Conservation (phyloP, 2,888 invertebrate genomes). For the Chrysina gloriosa region DNA sequence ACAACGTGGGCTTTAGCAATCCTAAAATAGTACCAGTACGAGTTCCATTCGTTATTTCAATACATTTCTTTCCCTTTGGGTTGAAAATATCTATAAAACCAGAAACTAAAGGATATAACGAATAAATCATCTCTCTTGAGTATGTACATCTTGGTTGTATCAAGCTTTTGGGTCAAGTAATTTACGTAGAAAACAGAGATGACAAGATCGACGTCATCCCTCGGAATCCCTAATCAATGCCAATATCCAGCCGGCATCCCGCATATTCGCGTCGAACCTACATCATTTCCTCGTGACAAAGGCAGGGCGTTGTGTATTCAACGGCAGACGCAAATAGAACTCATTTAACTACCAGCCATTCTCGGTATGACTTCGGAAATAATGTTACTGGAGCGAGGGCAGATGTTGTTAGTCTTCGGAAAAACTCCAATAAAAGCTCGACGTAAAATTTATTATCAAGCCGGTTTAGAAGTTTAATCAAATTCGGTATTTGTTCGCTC, state of each 20-base stretch:
- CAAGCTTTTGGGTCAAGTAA: too few species aligned
- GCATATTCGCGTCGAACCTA: neutral
- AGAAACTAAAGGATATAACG: too few species aligned
- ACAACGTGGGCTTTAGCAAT: too few species aligned
- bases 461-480: neutral
- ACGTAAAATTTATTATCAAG: conserved; percentile 19
- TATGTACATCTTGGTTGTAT: too few species aligned
- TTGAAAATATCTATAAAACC: too few species aligned
- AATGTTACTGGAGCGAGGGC: neutral
- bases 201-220: neutral
- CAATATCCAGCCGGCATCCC: conserved; percentile 22
- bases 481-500: conserved; percentile 1
- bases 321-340: conserved; percentile 20
- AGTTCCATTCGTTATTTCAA: too few species aligned
- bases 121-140: too few species aligned
- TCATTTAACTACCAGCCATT: conserved; percentile 26
- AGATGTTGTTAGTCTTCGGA: conserved; percentile 1
- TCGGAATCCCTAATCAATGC: conserved; percentile 8
- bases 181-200: neutral
- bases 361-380: conserved; percentile 14
- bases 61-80: too few species aligned
- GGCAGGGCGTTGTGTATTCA: conserved; percentile 15
- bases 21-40: too few species aligned
- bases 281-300: conserved; percentile 31
- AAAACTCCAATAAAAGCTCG: conserved; percentile 10